These are phyloP conservation scores for Sussaba pulchella DNA, from an alignment of 2,888 invertebrate genomes.

Conservation along the genomic window DNA sequence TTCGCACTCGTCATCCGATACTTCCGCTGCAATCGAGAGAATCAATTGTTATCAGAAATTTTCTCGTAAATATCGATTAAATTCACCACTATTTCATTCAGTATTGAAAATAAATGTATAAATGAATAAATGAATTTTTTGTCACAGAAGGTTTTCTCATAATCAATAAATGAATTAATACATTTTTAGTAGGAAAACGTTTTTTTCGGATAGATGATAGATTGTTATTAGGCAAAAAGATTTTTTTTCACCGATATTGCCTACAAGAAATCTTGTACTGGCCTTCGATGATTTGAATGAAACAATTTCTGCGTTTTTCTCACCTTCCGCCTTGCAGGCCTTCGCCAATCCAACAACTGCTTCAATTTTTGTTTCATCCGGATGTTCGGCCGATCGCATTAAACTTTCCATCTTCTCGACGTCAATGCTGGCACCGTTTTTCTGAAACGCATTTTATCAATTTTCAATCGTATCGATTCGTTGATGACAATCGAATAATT, in stretches of 20 bases:
- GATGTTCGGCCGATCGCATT: slow-evolving; percentile 31
- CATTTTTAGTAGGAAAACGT: no score
- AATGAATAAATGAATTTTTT: not conserved
- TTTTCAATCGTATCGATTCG: not conserved
- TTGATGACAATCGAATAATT: not conserved
- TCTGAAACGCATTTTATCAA: slow-evolving; percentile 36
- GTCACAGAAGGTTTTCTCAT: no score
- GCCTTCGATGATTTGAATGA: no score
- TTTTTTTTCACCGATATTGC: no score
- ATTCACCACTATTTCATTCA: not conserved
- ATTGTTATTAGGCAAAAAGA: no score
- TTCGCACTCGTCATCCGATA: slow-evolving; percentile 52
- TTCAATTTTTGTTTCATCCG: slow-evolving; percentile 23
- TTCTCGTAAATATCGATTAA: not conserved
- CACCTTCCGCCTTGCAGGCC: slow-evolving; percentile 49
- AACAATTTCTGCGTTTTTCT: no score
- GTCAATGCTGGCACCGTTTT: slow-evolving; percentile 47
- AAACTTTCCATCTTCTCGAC: slow-evolving; percentile 55
- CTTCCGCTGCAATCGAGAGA: slow-evolving; percentile 58
- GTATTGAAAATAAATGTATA: not conserved
- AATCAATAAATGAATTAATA: no score
- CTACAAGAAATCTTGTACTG: no score
- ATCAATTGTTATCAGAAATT: not conserved
- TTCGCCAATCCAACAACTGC: slow-evolving; percentile 22
- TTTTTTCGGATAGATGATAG: no score